Conservation (phyloP, 2,888 invertebrate species). For the Tribolium freemani region DNA sequence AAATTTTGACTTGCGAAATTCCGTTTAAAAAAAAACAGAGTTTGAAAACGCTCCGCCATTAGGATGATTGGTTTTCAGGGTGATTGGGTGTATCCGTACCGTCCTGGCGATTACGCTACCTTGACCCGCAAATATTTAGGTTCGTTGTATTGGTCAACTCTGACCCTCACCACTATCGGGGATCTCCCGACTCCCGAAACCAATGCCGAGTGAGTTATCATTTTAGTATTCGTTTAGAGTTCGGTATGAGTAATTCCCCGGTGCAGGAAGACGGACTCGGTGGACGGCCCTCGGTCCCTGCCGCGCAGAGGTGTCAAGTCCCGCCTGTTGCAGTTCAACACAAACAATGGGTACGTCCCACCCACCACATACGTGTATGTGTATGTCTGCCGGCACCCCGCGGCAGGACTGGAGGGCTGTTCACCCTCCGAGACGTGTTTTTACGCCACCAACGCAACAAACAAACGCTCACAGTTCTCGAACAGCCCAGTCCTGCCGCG, state of each 20-base stretch:
- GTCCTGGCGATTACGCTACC: constrained; percentile 90
- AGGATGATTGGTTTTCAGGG: constrained; percentile 71
- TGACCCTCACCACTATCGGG: constrained; percentile 95
- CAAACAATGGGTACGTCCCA: constrained; percentile 86
- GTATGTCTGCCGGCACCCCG: constrained; percentile 48
- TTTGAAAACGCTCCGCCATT: too few species aligned
- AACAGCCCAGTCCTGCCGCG: constrained; percentile 71
- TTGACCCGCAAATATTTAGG: constrained; percentile 94
- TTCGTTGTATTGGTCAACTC: constrained; percentile 96
- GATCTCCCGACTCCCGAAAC: constrained; percentile 96
- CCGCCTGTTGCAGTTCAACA: constrained; percentile 90
- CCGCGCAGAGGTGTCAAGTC: constrained; percentile 92
- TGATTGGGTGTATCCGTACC: constrained; percentile 91
- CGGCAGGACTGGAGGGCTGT: constrained; percentile 67
- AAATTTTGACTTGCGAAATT: too few species aligned
- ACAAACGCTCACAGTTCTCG: constrained; percentile 72
- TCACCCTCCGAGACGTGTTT: constrained; percentile 49
- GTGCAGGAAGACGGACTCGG: constrained; percentile 70
- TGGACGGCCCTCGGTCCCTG: constrained; percentile 90
- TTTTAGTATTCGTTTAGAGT: neutral
- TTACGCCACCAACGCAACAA: constrained; percentile 35
- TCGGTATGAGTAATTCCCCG: constrained; percentile 4
- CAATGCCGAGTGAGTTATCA: constrained; percentile 91
- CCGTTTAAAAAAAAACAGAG: too few species aligned
- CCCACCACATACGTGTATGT: constrained; percentile 32